phyloP scores from a whole-genome alignment of 2,797 vertebrate species.

The Xerus rutilus region DNA sequence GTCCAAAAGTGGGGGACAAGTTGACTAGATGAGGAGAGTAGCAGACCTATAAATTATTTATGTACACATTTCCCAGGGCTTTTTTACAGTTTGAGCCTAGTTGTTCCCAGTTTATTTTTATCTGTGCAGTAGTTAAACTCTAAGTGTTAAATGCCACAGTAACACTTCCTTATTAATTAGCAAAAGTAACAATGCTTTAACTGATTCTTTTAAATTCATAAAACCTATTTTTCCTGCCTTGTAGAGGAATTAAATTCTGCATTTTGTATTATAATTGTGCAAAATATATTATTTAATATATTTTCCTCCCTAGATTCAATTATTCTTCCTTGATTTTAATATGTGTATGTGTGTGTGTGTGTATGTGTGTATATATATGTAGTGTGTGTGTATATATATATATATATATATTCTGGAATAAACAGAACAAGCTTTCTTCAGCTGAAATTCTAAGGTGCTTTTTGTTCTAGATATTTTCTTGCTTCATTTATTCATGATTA shows the following conservation, averaged over 20 bases:
- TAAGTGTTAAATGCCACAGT: constrained; percentile 72
- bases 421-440: not conserved
- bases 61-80: not conserved
- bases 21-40: not conserved
- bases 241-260: not conserved
- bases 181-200: constrained; percentile 59
- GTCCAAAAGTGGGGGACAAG: not conserved
- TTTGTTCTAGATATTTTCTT: not conserved
- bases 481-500: constrained; percentile 6
- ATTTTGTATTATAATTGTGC: not conserved
- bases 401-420: constrained; percentile 1
- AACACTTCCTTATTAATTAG: constrained; percentile 75
- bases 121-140: constrained; percentile 63
- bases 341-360: not conserved
- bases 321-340: not conserved
- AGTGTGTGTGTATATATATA: no score
- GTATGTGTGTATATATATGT: not conserved
- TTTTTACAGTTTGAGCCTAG: constrained; percentile 30
- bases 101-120: constrained; percentile 64
- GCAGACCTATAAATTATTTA: not conserved
- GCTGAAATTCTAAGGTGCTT: constrained; percentile 24
- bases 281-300: constrained; percentile 9
- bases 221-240: constrained; percentile 3
- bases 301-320: not conserved
- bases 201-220: constrained; percentile 61